A percentile compares a stretch with the other conserved stretches of the same genome.
Conservation (phyloP, 2,888 invertebrate genomes). For the Eupeodes latifasciatus region DNA sequence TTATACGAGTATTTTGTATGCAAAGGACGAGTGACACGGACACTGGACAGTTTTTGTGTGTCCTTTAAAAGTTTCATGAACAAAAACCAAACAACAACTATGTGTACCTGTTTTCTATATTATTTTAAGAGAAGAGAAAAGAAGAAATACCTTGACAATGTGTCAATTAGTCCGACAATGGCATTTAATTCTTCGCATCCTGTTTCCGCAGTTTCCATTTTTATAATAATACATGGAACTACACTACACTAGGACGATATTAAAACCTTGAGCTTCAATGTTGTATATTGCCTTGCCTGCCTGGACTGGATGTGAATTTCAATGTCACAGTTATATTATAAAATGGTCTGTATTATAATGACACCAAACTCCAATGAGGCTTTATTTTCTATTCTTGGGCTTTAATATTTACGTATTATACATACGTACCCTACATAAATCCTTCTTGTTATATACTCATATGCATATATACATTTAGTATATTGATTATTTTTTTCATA, state of each 20-base stretch:
- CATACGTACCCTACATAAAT: not conserved
- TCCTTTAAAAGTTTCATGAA: slow-evolving; percentile 17
- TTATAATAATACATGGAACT: not conserved
- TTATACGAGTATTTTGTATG: not conserved
- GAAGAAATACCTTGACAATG: slow-evolving; percentile 20
- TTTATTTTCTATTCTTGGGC: not conserved
- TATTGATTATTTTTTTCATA: slow-evolving; percentile 17
- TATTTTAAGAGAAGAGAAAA: too few relatives aligned
- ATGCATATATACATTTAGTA: not conserved
- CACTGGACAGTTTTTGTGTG: not conserved
- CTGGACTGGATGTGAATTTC: slow-evolving; percentile 19
- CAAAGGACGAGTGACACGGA: not conserved
- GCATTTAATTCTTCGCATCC: slow-evolving; percentile 23
- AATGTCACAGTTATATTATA: not conserved
- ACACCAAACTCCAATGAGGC: slow-evolving; percentile 6
- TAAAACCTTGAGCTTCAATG: too few relatives aligned
- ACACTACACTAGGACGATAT: not conserved
- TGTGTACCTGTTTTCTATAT: not conserved
- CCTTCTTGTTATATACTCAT: not conserved
- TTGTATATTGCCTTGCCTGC: too few relatives aligned
- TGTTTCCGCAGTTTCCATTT: slow-evolving; percentile 1
- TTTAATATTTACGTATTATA: not conserved
- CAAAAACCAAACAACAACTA: not conserved
- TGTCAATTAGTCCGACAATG: slow-evolving; percentile 56
- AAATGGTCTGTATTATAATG: not conserved